Evolutionary conservation across 1,140 invertebrate species (phyloP), one percentile per base, ranked within the genome.

Genomic region (Eueides isabella): DNA sequence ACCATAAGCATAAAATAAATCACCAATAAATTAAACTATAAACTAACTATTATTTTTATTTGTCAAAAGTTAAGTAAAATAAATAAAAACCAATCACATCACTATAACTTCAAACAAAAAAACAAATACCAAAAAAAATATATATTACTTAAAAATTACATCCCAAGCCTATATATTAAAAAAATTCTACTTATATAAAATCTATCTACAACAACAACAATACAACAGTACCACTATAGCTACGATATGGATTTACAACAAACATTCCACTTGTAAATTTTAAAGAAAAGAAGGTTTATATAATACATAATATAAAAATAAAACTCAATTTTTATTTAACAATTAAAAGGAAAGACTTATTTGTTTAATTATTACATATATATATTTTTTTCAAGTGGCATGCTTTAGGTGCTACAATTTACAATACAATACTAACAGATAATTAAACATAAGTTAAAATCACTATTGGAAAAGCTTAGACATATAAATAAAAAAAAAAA

Each of bases 181-280:
- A 28, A 16, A 2, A 41, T 19, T 31, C 35, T 61, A 16, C 38
- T n/a, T 30, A 61, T 66, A 73, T 6, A 66, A n/a, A 29, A n/a
- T 29, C 23, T 23, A 30, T 61, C 41, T 68, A 76, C 55, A 35
- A 23, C 71, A 66, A 38, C 29, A 68, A 6, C 14, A 0, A 38
- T n/a, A 44, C 29, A 69, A 63, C 16, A 72, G 19, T 14, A 71
- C 55, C 69, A 73, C 71, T 33, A 83, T 66, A 88, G 85, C 85
- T 88, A 90, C 86, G 87, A 90, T 90, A 90, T 90, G 87, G 88
- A 67, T 79, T 80, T 78, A 76, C 74, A 79, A 81, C 83, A 88
- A 88, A 84, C 88, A 88, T 76, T 48, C 80, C 84, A 88, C 84
- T 84, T 79, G 72, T 64, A 69, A 65, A 63, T 4, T n/a, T n/a